Evolutionary conservation across 92 coral and sea anemone genomes (phyloP), one percentile per base, ranked within the genome.

Genomic region (Meandrina meandrites): DNA sequence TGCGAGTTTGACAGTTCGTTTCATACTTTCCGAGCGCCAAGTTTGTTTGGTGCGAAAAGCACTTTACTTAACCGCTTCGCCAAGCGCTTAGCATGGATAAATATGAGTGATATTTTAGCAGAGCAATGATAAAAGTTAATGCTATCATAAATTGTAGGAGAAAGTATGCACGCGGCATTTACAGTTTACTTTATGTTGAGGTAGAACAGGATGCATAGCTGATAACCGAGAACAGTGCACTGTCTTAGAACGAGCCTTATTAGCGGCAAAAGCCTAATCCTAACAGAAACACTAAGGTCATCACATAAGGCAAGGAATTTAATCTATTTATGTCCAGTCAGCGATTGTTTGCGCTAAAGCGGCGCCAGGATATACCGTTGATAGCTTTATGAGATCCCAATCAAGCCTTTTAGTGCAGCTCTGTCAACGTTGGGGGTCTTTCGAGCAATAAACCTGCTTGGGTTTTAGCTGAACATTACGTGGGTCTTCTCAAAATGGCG

Each of bases 81-180:
- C 37, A 51, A 36, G 80, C 56, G 22, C 80, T 73, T 35, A 56
- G 27, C 34, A 28, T 71, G 32, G 87, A 80, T 83, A 80, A 89
- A 75, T 84, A 84, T 79, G 84, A 45, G 73, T 57, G 53, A 22
- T 66, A 81, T 86, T 58, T 89, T 89, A 89, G 89, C 94, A 56
- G 75, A 76, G 62, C 76, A 35, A 81, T 64, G 90, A 68, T 91
- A 89, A 91, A 89, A 86, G 70, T 58, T 73, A 81, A 81, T 79
- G 72, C 79, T 80, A 89, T 81, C 90, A 66, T 87, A 74, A 88
- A 88, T 79, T 75, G 70, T 79, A 22, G 74, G 37, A 78, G 78
- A 88, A 93, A 88, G 80, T 82, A 91, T 91, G 85, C 82, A 50
- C 88, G 48, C 78, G 81, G 86, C 67, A 86, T 91, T 87, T 31